These are phyloP conservation scores for Tangara arthus DNA, from an alignment of 2,797 vertebrate species.

Conservation along the genomic window DNA sequence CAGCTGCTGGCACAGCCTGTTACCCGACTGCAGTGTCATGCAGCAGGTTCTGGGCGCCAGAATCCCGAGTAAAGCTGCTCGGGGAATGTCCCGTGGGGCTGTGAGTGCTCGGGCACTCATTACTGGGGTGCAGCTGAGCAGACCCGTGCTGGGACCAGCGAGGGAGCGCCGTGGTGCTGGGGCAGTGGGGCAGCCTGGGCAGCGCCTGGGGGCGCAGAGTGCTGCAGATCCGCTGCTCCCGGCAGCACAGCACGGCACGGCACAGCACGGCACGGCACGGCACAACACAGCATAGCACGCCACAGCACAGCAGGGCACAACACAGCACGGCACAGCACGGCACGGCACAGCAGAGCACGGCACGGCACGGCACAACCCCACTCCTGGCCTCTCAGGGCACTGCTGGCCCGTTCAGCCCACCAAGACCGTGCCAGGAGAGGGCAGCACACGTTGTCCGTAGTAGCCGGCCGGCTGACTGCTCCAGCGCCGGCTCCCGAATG, in stretches of 20 bases:
- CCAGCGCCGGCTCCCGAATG: fast-evolving
- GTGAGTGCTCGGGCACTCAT: fast-evolving
- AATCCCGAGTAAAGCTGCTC: background rate
- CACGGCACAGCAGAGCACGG: background rate
- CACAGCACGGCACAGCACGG: no score
- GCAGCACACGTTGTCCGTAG: fast-evolving
- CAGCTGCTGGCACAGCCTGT: background rate
- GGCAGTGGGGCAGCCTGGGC: background rate
- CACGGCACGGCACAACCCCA: no score
- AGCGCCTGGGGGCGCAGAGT: fast-evolving
- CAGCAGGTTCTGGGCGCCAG: background rate
- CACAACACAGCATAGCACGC: fast-evolving
- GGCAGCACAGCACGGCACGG: no score
- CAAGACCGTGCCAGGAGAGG: fast-evolving
- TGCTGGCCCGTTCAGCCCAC: fast-evolving
- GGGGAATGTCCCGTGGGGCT: background rate
- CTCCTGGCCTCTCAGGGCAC: fast-evolving
- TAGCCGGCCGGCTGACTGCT: background rate
- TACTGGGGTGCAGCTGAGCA: fast-evolving
- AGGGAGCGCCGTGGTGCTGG: background rate
- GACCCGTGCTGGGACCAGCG: fast-evolving
- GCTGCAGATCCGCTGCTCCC: fast-evolving
- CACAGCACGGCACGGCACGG: fast-evolving
- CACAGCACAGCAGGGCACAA: no score
- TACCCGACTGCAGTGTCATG: fast-evolving